Evolutionary conservation across 2,888 invertebrate genomes (phyloP).

Genomic region (Quadroppia sp.): DNA sequence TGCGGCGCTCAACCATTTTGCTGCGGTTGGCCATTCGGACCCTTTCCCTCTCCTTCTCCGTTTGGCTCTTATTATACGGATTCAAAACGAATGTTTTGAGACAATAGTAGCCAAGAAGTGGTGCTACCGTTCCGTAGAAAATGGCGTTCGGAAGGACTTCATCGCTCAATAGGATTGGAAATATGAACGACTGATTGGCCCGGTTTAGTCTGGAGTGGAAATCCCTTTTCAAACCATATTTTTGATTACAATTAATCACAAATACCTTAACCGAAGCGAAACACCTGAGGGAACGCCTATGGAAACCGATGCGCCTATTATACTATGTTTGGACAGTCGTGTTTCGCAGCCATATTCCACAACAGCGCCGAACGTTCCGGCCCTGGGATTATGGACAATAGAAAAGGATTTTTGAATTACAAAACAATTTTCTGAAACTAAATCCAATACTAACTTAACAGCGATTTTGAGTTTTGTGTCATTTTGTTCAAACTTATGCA

Average conservation of each 20-base stretch:
- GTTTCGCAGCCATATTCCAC: slow-evolving; percentile 90
- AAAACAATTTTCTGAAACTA: not conserved
- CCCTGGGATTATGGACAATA: slow-evolving; percentile 56
- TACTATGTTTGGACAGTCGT: slow-evolving; percentile 83
- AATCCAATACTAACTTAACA: slow-evolving; percentile 65
- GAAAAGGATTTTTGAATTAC: not conserved
- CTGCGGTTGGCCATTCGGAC: slow-evolving; percentile 72
- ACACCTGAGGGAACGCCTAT: slow-evolving; percentile 84
- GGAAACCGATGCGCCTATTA: slow-evolving; percentile 75
- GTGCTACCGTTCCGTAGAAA: slow-evolving; percentile 87
- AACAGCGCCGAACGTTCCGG: slow-evolving; percentile 78
- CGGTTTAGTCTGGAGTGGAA: slow-evolving; percentile 65
- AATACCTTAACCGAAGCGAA: slow-evolving; percentile 76
- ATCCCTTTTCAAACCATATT: too few species aligned
- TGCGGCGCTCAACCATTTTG: slow-evolving; percentile 70
- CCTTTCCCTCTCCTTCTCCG: slow-evolving; percentile 72
- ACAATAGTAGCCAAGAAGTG: slow-evolving; percentile 64
- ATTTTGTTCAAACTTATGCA: slow-evolving; percentile 68
- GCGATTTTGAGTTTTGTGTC: slow-evolving; percentile 72
- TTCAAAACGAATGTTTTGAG: slow-evolving; percentile 77
- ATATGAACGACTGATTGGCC: slow-evolving; percentile 78
- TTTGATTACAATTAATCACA: not conserved
- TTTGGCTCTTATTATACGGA: slow-evolving; percentile 66
- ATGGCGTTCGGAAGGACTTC: slow-evolving; percentile 82
- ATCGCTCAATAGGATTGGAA: slow-evolving; percentile 86